Base-by-base conservation (phyloP, 2,113 vertebrate species). In the Solea solea region DNA sequence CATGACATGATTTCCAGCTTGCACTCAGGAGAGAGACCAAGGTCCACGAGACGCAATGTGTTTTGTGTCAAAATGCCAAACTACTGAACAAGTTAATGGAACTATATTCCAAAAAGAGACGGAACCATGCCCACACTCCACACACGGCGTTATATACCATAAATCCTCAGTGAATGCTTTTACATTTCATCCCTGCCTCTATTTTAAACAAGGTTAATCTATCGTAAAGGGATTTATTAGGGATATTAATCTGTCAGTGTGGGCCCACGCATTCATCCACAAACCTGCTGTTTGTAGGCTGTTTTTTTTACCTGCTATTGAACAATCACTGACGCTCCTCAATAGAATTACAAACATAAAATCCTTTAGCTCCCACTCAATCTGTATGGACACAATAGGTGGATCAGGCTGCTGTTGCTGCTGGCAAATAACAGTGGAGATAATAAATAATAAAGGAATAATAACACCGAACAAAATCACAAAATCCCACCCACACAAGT, bases 161-260 rank as follows among this genome's bases (percentile, higher is more conserved):
- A 82, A 77, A 88, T 90, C 78, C 74, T 78, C 68, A n/a, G 28
- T 53, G 62, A 83, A 81, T 74, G 52, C 63, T 6, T 80, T 69
- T 21, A 63, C n/a, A 45, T 65, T 51, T 21, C 64, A 64, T 72
- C 70, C 75, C 78, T 59, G 48, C 2, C 34, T 73, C 76, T 87
- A 76, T 82, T 82, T 78, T 77, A 64, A 85, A 81, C 50, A 64
- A 72, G 68, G 28, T 69, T 82, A 72, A 85, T 85, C 75, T 79
- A 25, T 12, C 66, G 41, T 69, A 25, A 64, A 58, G 55, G 78
- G 82, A 72, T 85, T 88, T 72, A 76, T 76, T 80, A n/a, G 16
- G 75, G 63, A 72, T 82, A 86, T 82, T 81, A 82, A 84, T 82
- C 72, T 72, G 55, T 66, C 74, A 73, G 41, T 48, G 39, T 0